phyloP scores from a whole-genome alignment of 2,888 invertebrate genomes.

The Drosophila atripex region DNA sequence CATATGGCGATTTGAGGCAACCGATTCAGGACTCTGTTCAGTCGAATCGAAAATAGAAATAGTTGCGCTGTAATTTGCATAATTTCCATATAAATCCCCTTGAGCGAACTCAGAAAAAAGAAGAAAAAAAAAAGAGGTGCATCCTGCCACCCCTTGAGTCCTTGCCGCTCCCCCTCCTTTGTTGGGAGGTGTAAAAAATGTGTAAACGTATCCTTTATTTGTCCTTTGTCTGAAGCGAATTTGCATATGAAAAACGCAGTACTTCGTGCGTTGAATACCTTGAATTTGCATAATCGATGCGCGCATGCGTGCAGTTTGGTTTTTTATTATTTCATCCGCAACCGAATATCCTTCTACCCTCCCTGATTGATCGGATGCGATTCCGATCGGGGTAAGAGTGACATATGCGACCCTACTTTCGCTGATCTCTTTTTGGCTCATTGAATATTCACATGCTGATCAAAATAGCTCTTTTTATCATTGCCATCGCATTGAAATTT shows the following conservation, averaged over 20 bases:
- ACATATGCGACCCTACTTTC: constrained; percentile 2
- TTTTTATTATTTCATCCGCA: constrained; percentile 4
- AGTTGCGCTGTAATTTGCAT: constrained; percentile 74
- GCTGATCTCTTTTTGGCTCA: constrained; percentile 4
- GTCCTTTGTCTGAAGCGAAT: constrained; percentile 52
- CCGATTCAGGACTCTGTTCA: constrained; percentile 15
- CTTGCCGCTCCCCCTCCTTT: constrained; percentile 37
- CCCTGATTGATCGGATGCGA: constrained; percentile 13
- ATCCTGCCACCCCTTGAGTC: constrained; percentile 53
- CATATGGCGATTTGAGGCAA: constrained; percentile 23
- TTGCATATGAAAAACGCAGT: constrained; percentile 76
- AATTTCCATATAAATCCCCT: constrained; percentile 70
- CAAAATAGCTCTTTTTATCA: neutral
- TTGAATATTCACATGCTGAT: neutral
- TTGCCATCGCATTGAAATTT: constrained; percentile 6
- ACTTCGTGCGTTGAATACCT: constrained; percentile 27
- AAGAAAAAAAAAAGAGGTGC: constrained; percentile 49
- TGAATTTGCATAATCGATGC: constrained; percentile 66
- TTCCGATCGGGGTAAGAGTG: constrained; percentile 5
- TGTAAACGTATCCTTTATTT: constrained; percentile 71
- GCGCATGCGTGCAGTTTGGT: constrained; percentile 70
- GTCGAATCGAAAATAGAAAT: constrained; percentile 56
- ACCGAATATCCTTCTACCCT: constrained; percentile 24
- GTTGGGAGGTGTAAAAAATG: constrained; percentile 77
- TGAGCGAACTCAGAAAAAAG: constrained; percentile 17